phyloP scores from a whole-genome alignment of 35 echinoderm and acorn worm species.

The Amphiura filiformis region DNA sequence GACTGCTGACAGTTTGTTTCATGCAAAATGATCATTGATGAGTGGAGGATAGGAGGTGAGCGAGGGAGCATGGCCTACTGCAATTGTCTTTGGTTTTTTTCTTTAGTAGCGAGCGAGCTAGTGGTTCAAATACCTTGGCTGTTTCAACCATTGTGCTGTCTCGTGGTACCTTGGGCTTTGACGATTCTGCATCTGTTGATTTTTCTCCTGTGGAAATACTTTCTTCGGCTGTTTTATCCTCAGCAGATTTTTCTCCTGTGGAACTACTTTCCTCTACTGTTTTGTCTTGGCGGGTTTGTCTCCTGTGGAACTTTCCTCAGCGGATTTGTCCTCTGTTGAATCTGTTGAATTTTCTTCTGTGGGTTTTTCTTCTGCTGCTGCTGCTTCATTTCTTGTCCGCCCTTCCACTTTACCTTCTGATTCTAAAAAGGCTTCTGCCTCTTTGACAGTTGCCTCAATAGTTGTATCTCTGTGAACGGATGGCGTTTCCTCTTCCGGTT shows the following conservation, averaged over 20 bases:
- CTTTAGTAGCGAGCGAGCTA: background rate
- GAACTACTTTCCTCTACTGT: background rate
- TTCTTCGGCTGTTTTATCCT: background rate
- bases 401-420: background rate
- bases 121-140: constrained; percentile 41
- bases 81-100: background rate
- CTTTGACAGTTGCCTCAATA: constrained; percentile 68
- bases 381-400: background rate
- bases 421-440: background rate
- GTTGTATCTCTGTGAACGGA: constrained; percentile 48
- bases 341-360: background rate
- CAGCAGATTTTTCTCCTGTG: background rate
- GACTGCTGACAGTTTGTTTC: no score
- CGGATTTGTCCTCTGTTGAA: background rate
- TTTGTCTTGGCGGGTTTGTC: no score
- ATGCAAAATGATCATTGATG: no score
- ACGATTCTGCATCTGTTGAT: background rate
- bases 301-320: background rate
- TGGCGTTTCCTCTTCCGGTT: constrained; percentile 29
- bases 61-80: background rate
- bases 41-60: no score
- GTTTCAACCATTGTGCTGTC: constrained; percentile 65
- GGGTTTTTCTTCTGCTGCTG: background rate
- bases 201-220: background rate
- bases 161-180: constrained; percentile 58